Percentiles rank a stretch among this genome's conserved stretches.
Evolutionary conservation across 2,797 vertebrate species (phyloP).

Genomic region (Erpetoichthys calabaricus): DNA sequence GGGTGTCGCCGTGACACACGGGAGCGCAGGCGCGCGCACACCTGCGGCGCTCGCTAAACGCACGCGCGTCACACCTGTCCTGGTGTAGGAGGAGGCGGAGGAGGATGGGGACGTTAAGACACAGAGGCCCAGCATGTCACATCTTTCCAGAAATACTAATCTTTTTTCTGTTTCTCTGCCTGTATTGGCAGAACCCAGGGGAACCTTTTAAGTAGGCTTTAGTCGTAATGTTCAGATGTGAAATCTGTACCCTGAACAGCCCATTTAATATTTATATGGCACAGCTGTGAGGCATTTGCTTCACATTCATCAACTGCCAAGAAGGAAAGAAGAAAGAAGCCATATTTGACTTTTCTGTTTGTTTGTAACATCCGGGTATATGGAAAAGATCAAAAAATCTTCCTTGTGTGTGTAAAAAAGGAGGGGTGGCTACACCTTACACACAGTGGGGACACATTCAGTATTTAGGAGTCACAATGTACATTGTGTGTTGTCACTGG

Average conservation of each 20-base stretch:
- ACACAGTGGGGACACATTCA: no score
- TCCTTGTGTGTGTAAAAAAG: no score
- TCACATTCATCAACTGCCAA: neutral
- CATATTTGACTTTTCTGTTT: no score
- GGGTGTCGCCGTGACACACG: no score
- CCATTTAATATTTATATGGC: neutral
- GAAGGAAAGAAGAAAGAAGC: no score
- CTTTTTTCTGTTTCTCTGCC: neutral
- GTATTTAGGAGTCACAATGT: no score
- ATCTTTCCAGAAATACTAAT: neutral
- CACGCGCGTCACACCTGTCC: conserved; percentile 6
- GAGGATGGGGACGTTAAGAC: conserved; percentile 63
- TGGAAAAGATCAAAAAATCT: no score
- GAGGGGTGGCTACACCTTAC: no score
- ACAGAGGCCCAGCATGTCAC: conserved; percentile 16
- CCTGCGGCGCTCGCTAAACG: no score
- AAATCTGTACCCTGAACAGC: neutral
- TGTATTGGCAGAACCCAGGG: neutral
- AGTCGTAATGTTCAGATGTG: neutral
- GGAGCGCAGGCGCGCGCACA: no score
- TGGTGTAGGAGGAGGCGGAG: conserved; percentile 61
- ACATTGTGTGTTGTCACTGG: no score
- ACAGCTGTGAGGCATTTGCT: neutral
- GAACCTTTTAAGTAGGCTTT: neutral
- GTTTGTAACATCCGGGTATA: no score